Percentiles rank a stretch among this genome's conserved stretches.
phyloP scores from a whole-genome alignment of 92 coral and sea anemone species.

The Parazoanthus swiftii region DNA sequence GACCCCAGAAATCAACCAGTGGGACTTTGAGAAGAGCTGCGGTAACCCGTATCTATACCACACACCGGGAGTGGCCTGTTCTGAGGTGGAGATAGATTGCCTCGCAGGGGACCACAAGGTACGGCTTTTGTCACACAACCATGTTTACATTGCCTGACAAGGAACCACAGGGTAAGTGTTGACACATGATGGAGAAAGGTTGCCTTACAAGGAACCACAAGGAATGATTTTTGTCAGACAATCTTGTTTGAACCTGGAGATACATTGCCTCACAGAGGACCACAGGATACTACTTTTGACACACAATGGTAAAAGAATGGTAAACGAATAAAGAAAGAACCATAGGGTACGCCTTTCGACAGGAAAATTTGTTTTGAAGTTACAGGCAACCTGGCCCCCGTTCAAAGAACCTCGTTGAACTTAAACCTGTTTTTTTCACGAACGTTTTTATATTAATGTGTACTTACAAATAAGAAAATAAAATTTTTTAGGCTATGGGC shows the following conservation, averaged over 20 bases:
- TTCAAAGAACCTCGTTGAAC: too few relatives aligned
- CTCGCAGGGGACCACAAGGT: slow-evolving; percentile 22
- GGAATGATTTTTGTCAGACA: neutral
- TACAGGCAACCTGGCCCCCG: too few relatives aligned
- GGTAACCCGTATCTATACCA: neutral
- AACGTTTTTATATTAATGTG: too few relatives aligned
- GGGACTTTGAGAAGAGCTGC: neutral
- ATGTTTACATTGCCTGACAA: neutral
- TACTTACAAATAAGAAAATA: too few relatives aligned
- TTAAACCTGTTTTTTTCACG: too few relatives aligned
- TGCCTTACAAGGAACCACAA: slow-evolving; percentile 6
- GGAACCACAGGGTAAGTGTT: neutral
- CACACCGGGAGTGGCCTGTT: slow-evolving; percentile 11
- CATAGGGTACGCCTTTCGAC: too few relatives aligned
- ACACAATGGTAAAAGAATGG: neutral
- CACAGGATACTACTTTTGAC: neutral
- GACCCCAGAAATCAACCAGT: slow-evolving; percentile 11
- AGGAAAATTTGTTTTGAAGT: too few relatives aligned
- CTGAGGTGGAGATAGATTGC: slow-evolving; percentile 22
- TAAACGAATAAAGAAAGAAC: neutral
- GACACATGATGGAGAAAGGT: neutral
- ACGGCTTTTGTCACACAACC: too few relatives aligned
- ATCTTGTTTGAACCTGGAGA: neutral
- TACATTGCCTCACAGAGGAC: neutral
- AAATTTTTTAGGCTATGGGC: too few relatives aligned